Base-by-base conservation (phyloP, 2,797 vertebrate species). In the Leptoclinus maculatus region DNA sequence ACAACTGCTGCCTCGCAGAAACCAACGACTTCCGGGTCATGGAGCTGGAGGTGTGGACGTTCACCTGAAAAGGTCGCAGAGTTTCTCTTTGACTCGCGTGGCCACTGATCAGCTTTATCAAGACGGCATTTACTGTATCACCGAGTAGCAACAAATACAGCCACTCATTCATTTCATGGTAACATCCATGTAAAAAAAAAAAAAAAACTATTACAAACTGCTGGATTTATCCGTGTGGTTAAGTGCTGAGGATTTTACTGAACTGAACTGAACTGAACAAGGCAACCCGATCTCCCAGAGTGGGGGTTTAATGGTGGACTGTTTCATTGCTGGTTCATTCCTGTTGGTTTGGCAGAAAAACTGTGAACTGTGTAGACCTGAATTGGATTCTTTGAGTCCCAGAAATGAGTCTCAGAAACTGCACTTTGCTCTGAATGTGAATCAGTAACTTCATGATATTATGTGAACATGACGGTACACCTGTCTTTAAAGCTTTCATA, bases 1-100 rank as follows among this genome's bases (percentile, higher is more conserved):
- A 95, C 76, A 96, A 96, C 89, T 94, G 94, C 65, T 95, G 94
- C 87, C 93, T 96, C 57, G 92, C 96, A 0, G 94, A 94, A 86
- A 94, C 92, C 0, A 94, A 91, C 1, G 96, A 96, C 87, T 96
- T 96, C 88, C 85, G 90, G 5, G 83, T 96, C 70, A 93, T 96
- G 88, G 95, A 96, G 87, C 82, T 96, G 58, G 96, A 96, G 83
- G 95, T 95, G 79, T 96, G 96, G 96, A 95, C 94, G 7, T 96
- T 96, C 85, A 87, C 87, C 90, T 96, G 94, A 96, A 63, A 64
- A 56, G 27, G 10, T 14, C 2, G 7, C 36, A 1, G 21, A 19
- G 5, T 65, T 59, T 57, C 29, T 16, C 12, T 41, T 71, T 2
- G 27, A 64, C 58, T 70, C 54, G n/a, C 5, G 14, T 73, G n/a